phyloP scores from a whole-genome alignment of 2,113 vertebrate genomes.

The Amblyornis subalaris region DNA sequence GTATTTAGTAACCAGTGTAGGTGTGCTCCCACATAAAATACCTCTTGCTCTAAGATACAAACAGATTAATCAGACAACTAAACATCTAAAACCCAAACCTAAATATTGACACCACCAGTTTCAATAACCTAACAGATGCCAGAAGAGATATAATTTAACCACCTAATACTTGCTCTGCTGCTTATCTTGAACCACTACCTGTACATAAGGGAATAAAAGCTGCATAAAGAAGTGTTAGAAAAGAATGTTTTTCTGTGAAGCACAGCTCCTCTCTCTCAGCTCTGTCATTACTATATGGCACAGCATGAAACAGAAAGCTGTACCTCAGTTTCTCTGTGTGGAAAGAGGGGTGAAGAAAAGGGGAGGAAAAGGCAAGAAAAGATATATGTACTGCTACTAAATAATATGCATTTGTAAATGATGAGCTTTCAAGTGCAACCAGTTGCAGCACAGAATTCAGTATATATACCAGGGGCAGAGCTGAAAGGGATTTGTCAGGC shows the following conservation, averaged over 20 bases:
- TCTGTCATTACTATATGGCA: background rate
- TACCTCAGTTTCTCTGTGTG: background rate
- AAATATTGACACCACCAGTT: background rate
- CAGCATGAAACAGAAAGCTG: background rate
- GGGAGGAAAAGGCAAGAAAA: fast-evolving
- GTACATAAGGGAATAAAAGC: background rate
- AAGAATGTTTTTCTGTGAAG: background rate
- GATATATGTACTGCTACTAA: background rate
- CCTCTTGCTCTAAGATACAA: background rate
- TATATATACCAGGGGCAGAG: background rate
- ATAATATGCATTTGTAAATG: background rate
- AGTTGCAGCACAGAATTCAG: background rate
- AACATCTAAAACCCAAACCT: background rate
- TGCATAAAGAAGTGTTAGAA: background rate
- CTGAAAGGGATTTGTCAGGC: background rate
- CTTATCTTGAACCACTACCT: background rate
- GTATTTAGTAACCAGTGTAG: background rate
- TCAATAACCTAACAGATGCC: background rate
- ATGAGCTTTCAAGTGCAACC: background rate
- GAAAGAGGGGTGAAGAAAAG: background rate
- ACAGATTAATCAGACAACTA: background rate
- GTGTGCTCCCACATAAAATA: background rate
- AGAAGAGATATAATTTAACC: background rate
- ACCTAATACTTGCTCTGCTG: background rate
- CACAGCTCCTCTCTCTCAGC: background rate